Conservation (phyloP, 2,113 vertebrate genomes). For the Puffinus mauretanicus region DNA sequence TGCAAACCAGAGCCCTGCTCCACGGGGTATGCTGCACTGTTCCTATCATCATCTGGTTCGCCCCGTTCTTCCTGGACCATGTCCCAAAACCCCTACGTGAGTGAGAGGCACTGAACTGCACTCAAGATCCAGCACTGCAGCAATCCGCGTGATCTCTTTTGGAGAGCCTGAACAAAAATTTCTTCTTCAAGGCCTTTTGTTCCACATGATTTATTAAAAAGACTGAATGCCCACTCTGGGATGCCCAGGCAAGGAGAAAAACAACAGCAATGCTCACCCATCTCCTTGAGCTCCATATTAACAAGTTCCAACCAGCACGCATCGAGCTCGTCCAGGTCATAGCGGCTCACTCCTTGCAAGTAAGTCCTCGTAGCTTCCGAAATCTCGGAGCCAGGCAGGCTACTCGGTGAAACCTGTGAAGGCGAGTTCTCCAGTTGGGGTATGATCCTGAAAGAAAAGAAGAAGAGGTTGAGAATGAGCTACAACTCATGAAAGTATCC, state of each 20-base stretch:
- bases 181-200: not conserved
- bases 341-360: conserved; percentile 82
- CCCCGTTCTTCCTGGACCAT: not conserved
- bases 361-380: conserved; percentile 74
- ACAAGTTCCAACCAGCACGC: conserved; percentile 92
- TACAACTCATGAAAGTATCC: not conserved
- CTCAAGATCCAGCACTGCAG: not conserved
- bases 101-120: not conserved
- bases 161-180: not conserved
- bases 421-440: conserved; percentile 69
- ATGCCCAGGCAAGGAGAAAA: not conserved
- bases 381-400: conserved; percentile 53
- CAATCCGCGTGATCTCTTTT: not conserved
- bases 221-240: not conserved
- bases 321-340: conserved; percentile 95
- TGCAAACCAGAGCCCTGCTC: not conserved
- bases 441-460: conserved; percentile 67
- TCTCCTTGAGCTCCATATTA: conserved; percentile 90
- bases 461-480: not conserved
- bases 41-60: not conserved
- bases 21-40: not conserved
- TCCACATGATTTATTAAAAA: not conserved
- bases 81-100: not conserved
- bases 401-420: conserved; percentile 37
- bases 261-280: conserved; percentile 78